phyloP scores from a whole-genome alignment of 2,113 vertebrate genomes.

The Rhinolophus sinicus region DNA sequence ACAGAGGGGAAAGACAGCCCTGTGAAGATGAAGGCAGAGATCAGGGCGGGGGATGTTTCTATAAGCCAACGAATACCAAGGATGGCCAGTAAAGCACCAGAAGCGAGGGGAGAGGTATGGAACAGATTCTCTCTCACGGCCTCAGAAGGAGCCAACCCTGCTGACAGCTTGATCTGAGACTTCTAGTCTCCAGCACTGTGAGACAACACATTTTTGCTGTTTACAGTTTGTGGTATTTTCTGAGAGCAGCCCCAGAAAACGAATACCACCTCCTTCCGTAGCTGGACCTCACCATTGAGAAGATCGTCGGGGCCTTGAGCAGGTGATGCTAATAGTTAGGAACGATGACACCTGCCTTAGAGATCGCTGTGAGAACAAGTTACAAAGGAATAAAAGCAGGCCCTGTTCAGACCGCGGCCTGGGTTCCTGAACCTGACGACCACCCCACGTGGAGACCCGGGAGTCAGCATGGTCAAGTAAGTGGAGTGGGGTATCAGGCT shows the following conservation, averaged over 20 bases:
- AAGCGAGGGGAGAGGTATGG: not conserved
- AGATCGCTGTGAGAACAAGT: not conserved
- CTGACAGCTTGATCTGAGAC: not conserved
- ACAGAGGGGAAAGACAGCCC: not conserved
- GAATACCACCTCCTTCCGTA: not conserved
- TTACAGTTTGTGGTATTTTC: not conserved
- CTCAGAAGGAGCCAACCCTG: not conserved
- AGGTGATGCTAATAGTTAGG: not conserved
- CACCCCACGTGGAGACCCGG: no score
- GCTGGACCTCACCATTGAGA: not conserved
- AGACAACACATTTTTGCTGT: not conserved
- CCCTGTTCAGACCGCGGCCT: not conserved
- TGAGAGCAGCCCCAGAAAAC: not conserved
- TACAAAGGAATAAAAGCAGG: not conserved
- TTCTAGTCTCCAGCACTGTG: not conserved
- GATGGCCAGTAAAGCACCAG: not conserved
- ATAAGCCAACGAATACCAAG: not conserved
- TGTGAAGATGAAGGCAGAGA: not conserved
- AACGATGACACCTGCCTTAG: not conserved
- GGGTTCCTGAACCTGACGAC: not conserved
- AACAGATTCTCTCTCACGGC: not conserved
- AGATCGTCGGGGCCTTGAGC: not conserved
- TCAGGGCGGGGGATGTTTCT: not conserved
- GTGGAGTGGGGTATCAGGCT: not conserved
- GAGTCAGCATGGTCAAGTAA: not conserved